Evolutionary conservation across 2,888 invertebrate genomes (phyloP), one percentile per base, ranked within the genome.

Genomic region (Amiota minor): DNA sequence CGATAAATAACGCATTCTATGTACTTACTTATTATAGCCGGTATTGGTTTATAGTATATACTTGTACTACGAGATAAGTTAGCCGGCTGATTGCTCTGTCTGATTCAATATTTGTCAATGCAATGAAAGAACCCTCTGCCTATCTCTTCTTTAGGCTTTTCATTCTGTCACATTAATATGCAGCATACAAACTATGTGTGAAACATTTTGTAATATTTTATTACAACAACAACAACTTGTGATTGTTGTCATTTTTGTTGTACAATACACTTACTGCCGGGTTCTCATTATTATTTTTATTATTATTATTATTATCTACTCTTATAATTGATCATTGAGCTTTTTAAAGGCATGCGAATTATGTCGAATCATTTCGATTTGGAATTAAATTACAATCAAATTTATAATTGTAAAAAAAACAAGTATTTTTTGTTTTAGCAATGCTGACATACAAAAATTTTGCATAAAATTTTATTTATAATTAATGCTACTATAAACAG

Each of bases 401-500:
- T 35, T 35, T 35, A 35, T 35, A 35, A 35, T 35, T 53, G 53
- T 53, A 16, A 53, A 35, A 23, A 23, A 35, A 53, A 20, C 59
- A 59, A 9, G 59, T 59, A 59, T 59, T 12, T 20, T 18, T 12
- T 59, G 18, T 59, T 18, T 56, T 59, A 20, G 59, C 59, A 59
- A 59, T 59, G 20, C 20, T 59, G 59, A 18, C 20, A 10, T 59
- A 59, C 20, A 18, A 18, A 59, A 59, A 20, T 18, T 64, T 62
- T 35, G 45, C n/a, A 64, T 64, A 64, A 64, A 64, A 1, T 64
- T 59, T 64, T 64, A 45, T 64, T 64, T 64, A 45, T 64, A 59
- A 59, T 12, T 14, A 53, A n/a, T 50, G 50, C 50, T 16, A 35
- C 8, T 53, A 9, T n/a, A 53, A n/a, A 16, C 53, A 16, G 14